phyloP scores from a whole-genome alignment of 1,140 invertebrate species.

The Drosophila punjabiensis region DNA sequence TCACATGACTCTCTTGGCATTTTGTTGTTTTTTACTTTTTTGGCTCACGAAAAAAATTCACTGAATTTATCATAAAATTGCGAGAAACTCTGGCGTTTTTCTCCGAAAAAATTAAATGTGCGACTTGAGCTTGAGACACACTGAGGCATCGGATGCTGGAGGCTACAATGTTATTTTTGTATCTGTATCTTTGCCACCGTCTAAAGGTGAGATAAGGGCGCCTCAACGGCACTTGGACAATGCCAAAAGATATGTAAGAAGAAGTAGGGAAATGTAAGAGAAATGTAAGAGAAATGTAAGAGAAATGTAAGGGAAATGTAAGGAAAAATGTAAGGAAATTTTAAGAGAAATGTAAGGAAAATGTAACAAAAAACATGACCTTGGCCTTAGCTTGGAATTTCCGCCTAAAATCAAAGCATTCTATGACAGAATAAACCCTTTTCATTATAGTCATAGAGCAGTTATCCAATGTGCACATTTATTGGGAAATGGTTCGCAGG shows the following conservation, averaged over 20 bases:
- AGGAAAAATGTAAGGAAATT: slow-evolving; percentile 9
- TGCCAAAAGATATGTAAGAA: slow-evolving; percentile 1
- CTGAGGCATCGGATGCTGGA: neutral
- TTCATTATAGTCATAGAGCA: slow-evolving; percentile 5
- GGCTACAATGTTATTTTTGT: neutral
- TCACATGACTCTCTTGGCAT: neutral
- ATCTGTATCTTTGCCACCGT: neutral
- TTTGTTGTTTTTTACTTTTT: slow-evolving; percentile 36
- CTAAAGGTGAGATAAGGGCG: slow-evolving; percentile 43
- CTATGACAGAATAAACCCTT: slow-evolving; percentile 10
- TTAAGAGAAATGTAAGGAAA: neutral
- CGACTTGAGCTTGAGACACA: slow-evolving; percentile 35
- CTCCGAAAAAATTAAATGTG: slow-evolving; percentile 76
- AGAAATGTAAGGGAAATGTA: neutral
- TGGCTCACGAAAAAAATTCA: slow-evolving; percentile 69
- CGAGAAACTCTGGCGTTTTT: slow-evolving; percentile 83
- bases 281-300: slow-evolving; percentile 23
- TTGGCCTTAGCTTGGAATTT: slow-evolving; percentile 25
- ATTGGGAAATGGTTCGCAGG: neutral
- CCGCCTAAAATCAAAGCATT: slow-evolving; percentile 1
- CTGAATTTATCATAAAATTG: slow-evolving; percentile 85
- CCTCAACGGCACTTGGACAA: slow-evolving; percentile 51
- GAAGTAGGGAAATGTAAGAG: neutral
- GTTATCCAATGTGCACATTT: slow-evolving; percentile 43
- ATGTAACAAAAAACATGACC: slow-evolving; percentile 27